Evolutionary conservation across 2,797 vertebrate genomes (phyloP).

Genomic region (Manis javanica): DNA sequence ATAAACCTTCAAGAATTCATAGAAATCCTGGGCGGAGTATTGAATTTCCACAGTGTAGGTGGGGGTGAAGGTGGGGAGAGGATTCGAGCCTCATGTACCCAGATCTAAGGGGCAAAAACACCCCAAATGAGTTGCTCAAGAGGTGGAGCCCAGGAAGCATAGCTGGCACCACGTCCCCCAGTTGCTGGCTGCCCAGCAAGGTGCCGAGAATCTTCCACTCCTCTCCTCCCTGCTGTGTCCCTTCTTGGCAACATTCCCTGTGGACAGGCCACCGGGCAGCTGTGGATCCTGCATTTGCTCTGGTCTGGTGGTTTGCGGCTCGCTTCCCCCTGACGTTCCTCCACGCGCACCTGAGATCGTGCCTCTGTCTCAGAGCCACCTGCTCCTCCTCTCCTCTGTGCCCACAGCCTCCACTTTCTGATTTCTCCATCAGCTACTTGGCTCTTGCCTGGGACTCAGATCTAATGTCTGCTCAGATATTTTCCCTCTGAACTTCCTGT

Average conservation of each 20-base stretch:
- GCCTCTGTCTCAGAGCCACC: slow-evolving; percentile 54
- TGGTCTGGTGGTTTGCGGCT: neutral
- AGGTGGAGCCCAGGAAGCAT: neutral
- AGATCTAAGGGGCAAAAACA: neutral
- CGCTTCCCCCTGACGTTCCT: slow-evolving; percentile 62
- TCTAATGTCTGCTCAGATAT: slow-evolving; percentile 71
- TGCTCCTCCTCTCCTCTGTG: slow-evolving; percentile 61
- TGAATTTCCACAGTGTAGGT: neutral
- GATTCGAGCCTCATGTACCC: neutral
- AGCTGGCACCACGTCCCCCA: fast-evolving
- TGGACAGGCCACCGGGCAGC: neutral
- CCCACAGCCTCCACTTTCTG: slow-evolving; percentile 47
- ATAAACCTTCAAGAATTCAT: neutral
- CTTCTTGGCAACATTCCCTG: slow-evolving; percentile 48
- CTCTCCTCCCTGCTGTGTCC: slow-evolving; percentile 44
- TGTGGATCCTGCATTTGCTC: slow-evolving; percentile 54
- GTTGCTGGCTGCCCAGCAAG: neutral
- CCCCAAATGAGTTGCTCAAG: neutral
- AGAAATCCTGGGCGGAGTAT: neutral
- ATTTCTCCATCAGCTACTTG: slow-evolving; percentile 71
- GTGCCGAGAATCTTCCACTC: neutral
- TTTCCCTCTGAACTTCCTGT: slow-evolving; percentile 66
- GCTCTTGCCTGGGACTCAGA: slow-evolving; percentile 51
- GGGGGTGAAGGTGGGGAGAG: fast-evolving
- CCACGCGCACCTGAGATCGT: neutral